These are phyloP conservation scores for Cercopithecus mona DNA, from an alignment of 2,113 vertebrate genomes.

Conservation along the genomic window DNA sequence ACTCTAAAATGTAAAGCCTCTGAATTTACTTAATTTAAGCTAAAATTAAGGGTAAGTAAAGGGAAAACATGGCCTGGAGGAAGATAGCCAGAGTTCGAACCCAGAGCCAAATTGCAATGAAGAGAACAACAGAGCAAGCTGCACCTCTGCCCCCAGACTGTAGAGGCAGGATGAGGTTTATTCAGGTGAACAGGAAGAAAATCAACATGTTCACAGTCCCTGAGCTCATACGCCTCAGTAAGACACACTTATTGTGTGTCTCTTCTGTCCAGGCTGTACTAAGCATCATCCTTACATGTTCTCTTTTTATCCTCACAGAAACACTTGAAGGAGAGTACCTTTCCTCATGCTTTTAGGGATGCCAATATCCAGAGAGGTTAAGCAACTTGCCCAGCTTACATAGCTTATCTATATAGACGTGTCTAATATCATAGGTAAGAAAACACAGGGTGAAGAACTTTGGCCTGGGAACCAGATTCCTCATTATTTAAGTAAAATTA, in stretches of 20 bases:
- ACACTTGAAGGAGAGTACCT: neutral
- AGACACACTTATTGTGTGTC: accelerated
- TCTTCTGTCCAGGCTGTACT: neutral
- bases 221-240: neutral
- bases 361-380: neutral
- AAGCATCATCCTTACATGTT: neutral
- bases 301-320: neutral
- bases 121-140: neutral
- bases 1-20: neutral
- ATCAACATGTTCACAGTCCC: neutral
- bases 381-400: neutral
- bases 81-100: neutral
- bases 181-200: neutral
- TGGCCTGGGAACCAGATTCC: neutral
- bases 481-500: neutral
- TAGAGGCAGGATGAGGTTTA: neutral
- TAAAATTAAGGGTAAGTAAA: neutral
- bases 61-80: neutral
- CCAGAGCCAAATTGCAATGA: neutral
- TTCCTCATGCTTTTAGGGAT: neutral
- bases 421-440: neutral
- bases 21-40: neutral
- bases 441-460: neutral
- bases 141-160: neutral
- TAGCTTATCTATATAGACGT: neutral